Evolutionary conservation across 2,797 vertebrate genomes (phyloP), one percentile per base, ranked within the genome.

Genomic region (Arnoldichthys spilopterus): DNA sequence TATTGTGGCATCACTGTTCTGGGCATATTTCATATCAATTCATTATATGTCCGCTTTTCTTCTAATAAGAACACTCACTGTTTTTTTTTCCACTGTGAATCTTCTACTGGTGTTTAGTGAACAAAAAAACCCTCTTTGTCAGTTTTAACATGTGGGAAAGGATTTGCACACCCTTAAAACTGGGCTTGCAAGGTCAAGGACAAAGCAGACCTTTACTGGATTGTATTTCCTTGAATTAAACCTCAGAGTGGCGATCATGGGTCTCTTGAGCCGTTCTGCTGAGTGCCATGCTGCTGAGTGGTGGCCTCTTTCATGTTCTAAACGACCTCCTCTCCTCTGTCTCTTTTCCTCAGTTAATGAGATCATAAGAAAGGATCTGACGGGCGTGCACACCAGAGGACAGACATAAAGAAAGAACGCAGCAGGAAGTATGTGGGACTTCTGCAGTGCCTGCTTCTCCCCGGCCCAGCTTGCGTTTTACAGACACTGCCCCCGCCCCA

Each of bases 301-400:
- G 24, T 51, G 40, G 30, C 26, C 2, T n/a, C 58, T 8, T 43
- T 53, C n/a, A 16, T 58, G 37, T 72, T 70, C 43, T 51, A 63
- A 80, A 63, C 30, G 13, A 15, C 6, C n/a, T 56, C 34, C 73
- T 86, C 76, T 77, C 16, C 40, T 82, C 88, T 89, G 80, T 83
- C 88, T 89, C 79, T 88, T 87, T 87, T 87, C 87, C 82, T 2
- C 92, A 99, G 98, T 99, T 90, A 99, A 99, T 28, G 98, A 99
- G 93, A 99, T 99, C 92, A 99, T 99, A 92, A 95, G 97, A 91
- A 98, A 98, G 92, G 98, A 99, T 89, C 96, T 99, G 93, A 98
- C 98, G 58, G 96, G 94, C 85, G 94, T 97, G 80, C 96, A 97
- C 63, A 90, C 94, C 88, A 93, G 93, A 93, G 96, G 90, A 81